A percentile compares a stretch with the other conserved stretches of the same genome.
phyloP scores from a whole-genome alignment of 2,888 invertebrate genomes.

The Dendrolimus pini region DNA sequence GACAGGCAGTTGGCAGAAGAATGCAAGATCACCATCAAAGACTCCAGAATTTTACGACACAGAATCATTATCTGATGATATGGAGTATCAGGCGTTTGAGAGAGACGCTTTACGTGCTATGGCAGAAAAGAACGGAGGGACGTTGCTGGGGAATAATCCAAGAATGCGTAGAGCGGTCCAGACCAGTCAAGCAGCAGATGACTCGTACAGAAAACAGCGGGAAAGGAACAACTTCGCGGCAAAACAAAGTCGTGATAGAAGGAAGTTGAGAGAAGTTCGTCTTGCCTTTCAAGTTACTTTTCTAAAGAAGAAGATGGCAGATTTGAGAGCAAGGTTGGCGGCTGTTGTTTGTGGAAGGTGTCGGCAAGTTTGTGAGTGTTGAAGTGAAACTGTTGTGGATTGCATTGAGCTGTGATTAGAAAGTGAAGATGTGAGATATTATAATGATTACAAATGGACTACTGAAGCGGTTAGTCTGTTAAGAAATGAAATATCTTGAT shows the following conservation, averaged over 20 bases:
- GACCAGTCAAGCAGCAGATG: conserved; percentile 65
- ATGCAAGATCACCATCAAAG: conserved; percentile 34
- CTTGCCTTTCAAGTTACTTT: conserved; percentile 92
- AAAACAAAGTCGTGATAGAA: conserved; percentile 92
- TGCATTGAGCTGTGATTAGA: too few species aligned
- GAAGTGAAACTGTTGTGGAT: neutral
- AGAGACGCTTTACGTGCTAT: conserved; percentile 81
- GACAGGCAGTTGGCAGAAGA: conserved; percentile 22
- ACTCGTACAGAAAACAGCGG: conserved; percentile 91
- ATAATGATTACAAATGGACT: too few species aligned
- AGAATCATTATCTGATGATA: conserved; percentile 59
- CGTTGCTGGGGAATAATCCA: conserved; percentile 77
- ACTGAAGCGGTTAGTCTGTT: too few species aligned
- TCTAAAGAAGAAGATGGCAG: conserved; percentile 91
- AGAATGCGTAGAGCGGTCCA: conserved; percentile 81
- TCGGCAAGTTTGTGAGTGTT: conserved; percentile 28
- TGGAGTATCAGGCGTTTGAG: conserved; percentile 82
- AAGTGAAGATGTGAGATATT: too few species aligned
- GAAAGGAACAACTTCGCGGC: conserved; percentile 96
- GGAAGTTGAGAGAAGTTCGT: conserved; percentile 93
- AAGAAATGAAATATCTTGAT: too few species aligned
- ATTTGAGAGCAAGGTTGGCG: conserved; percentile 82
- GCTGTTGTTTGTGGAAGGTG: conserved; percentile 47
- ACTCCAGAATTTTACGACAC: conserved; percentile 29
- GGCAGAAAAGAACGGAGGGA: conserved; percentile 77